phyloP scores from a whole-genome alignment of 1,140 invertebrate species.

The Drosophila yakuba region DNA sequence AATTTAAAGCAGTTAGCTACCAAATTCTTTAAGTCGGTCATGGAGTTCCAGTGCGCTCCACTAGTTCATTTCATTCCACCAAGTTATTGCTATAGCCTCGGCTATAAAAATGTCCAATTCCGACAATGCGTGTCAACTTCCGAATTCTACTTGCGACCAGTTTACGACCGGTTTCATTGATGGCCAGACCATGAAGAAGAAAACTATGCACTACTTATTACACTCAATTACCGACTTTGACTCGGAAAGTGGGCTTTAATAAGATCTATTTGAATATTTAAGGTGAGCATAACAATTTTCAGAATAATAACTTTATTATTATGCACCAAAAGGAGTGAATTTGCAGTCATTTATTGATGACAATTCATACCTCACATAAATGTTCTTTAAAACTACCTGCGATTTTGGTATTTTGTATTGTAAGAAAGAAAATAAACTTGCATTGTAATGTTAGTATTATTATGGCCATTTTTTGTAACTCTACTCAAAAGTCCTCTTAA shows the following conservation, averaged over 20 bases:
- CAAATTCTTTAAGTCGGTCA: constrained; percentile 3
- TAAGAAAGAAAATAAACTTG: no score
- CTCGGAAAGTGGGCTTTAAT: not conserved
- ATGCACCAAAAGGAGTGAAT: no score
- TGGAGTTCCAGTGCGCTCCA: not conserved
- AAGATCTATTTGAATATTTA: constrained; percentile 7
- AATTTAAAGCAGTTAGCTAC: not conserved
- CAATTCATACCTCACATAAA: no score
- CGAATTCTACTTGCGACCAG: constrained; percentile 34
- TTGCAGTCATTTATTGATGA: no score
- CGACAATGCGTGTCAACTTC: constrained; percentile 24
- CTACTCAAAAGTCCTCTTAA: no score
- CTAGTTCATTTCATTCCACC: constrained; percentile 3
- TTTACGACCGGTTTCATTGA: constrained; percentile 36
- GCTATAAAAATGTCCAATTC: constrained; percentile 42
- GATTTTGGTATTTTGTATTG: no score
- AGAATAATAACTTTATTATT: no score
- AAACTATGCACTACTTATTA: constrained; percentile 37
- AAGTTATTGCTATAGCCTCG: not conserved
- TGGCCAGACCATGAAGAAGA: constrained; percentile 24
- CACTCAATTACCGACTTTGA: constrained; percentile 35
- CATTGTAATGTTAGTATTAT: no score
- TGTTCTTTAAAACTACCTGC: no score
- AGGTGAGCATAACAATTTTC: not conserved
- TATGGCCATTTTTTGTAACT: no score